Base-by-base conservation (phyloP, 2,888 invertebrate species). In the Mystacides longicornis region DNA sequence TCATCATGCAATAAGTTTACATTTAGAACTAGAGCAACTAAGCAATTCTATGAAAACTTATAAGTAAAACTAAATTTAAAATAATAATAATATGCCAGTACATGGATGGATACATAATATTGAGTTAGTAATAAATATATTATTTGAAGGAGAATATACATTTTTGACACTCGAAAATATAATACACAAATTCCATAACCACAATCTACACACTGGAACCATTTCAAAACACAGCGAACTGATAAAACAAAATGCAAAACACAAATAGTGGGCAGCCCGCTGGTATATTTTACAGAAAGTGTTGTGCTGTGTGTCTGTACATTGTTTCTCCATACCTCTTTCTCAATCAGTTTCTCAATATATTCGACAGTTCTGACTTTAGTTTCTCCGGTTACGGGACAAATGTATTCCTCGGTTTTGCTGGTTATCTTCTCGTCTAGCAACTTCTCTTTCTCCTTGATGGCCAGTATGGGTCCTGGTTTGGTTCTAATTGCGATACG, bases 341-440 rank as follows among this genome's bases (percentile, higher is more conserved):
- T 91, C 79, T 93, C 93, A 80, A 93, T 91, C 78, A 91, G 85
- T 82, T 92, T 93, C 82, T 93, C 93, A 77, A 92, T 89, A 81
- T 91, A 91, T 81, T 93, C 91, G 76, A 93, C 85, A 67, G 93
- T 93, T 78, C 92, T 83, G 71, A 93, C 86, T 78, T 86, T 86
- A 73, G 84, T 85, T 74, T 88, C 87, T 68, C 92, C 92, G 65
- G 90, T 90, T 65, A 81, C 76, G 66, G 91, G 91, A 76, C 92
- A 91, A 67, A 88, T 73, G 76, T 86, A 90, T 77, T 92, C 92
- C 79, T 93, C 92, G 62, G 92, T 92, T 72, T 88, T 86, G 60
- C 81, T 77, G 65, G 89, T 89, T 66, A 92, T 85, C 74, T 87
- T 90, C 79, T 93, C 92, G 73, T 88, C 87, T 73, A 93, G 83